A percentile compares a stretch with the other conserved stretches of the same genome.
These are phyloP conservation scores for Hycleus phaleratus DNA, from an alignment of 1,140 invertebrate species.

Conservation along the genomic window DNA sequence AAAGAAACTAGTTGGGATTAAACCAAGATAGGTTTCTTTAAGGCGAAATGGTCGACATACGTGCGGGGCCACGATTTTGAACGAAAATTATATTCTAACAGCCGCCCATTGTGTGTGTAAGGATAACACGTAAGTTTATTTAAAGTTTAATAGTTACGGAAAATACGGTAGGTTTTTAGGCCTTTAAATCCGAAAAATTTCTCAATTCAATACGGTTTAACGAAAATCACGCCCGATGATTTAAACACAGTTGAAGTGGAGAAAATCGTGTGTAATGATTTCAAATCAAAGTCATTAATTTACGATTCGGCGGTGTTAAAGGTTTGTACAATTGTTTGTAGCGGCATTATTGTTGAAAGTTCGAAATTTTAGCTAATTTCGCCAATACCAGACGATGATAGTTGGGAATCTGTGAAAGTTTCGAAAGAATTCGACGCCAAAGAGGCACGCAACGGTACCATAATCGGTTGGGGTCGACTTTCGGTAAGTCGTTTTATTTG, in stretches of 20 bases:
- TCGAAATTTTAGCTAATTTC: slow-evolving; percentile 3
- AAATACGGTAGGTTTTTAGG: slow-evolving; percentile 3
- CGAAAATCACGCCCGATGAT: slow-evolving; percentile 13
- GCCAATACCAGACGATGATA: slow-evolving; percentile 9
- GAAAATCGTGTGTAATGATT: slow-evolving; percentile 18
- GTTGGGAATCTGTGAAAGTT: slow-evolving; percentile 16
- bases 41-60: slow-evolving; percentile 16
- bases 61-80: slow-evolving; percentile 28
- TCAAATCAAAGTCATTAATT: slow-evolving; percentile 1
- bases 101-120: slow-evolving; percentile 27
- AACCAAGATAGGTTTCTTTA: slow-evolving; percentile 19
- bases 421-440: slow-evolving; percentile 12
- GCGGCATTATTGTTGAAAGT: too few relatives aligned
- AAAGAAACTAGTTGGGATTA: too few relatives aligned
- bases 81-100: slow-evolving; percentile 25
- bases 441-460: slow-evolving; percentile 9
- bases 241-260: slow-evolving; percentile 15
- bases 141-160: neutral
- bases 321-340: neutral
- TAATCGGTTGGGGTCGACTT: slow-evolving; percentile 20
- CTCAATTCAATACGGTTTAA: slow-evolving; percentile 21
- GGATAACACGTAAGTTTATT: neutral
- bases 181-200: slow-evolving; percentile 12
- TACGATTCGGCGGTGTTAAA: slow-evolving; percentile 20
- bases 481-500: slow-evolving; percentile 8